Percentiles rank a stretch among this genome's conserved stretches.
Conservation (phyloP, 2,113 vertebrate genomes). For the Neopipo cinnamomea region DNA sequence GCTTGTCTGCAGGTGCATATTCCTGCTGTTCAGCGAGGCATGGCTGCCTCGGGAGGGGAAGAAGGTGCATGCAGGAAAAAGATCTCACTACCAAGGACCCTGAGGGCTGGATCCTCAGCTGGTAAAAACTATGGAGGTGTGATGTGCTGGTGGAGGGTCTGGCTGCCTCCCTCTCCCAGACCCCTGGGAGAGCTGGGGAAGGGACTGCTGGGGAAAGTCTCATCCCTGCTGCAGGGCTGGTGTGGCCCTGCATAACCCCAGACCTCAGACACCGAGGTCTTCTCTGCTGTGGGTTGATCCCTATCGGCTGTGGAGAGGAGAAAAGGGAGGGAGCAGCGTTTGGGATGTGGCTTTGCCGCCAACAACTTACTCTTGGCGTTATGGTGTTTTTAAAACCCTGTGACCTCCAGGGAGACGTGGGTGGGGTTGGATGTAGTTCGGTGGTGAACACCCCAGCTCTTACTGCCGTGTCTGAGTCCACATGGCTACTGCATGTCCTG, state of each 20-base stretch:
- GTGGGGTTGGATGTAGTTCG: neutral
- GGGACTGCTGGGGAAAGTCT: neutral
- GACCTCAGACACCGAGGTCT: neutral
- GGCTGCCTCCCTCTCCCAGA: neutral
- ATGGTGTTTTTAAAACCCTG: neutral
- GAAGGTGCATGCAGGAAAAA: neutral
- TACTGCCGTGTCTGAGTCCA: neutral
- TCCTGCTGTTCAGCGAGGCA: neutral
- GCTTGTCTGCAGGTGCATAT: conserved; percentile 37
- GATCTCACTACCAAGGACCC: rapidly evolving
- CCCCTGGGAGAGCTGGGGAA: neutral
- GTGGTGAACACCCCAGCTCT: neutral
- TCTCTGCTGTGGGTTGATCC: neutral
- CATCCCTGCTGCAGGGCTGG: neutral
- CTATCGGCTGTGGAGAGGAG: neutral
- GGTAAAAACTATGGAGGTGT: neutral
- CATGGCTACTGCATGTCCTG: neutral
- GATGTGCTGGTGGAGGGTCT: neutral
- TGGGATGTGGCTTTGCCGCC: neutral
- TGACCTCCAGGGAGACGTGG: rapidly evolving
- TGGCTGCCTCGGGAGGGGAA: neutral
- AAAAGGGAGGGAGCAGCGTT: neutral
- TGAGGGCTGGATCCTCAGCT: neutral
- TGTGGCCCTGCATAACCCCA: neutral
- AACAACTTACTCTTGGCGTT: neutral